Evolutionary conservation across 1,140 invertebrate species (phyloP).

Genomic region (Phocides pigmalion): DNA sequence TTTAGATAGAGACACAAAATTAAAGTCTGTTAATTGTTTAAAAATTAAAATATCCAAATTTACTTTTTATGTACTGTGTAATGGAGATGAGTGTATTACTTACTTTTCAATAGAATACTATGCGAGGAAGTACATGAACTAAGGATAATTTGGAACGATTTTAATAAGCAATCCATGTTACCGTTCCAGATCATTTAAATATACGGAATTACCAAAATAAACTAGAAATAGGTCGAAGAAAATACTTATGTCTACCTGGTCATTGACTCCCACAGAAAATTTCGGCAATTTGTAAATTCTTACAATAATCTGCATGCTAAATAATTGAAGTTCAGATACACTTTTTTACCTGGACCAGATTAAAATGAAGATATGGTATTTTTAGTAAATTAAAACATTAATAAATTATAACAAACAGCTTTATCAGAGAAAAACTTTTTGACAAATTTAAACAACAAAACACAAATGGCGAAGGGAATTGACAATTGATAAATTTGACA

Average conservation of each 20-base stretch:
- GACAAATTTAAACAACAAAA: too few relatives aligned
- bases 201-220: conserved; percentile 52
- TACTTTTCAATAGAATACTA: too few relatives aligned
- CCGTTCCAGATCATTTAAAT: conserved; percentile 6
- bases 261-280: conserved; percentile 48
- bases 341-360: conserved; percentile 26
- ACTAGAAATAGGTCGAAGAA: conserved; percentile 62
- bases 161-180: background rate
- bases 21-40: too few relatives aligned
- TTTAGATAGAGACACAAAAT: too few relatives aligned
- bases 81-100: too few relatives aligned
- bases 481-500: too few relatives aligned
- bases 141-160: background rate
- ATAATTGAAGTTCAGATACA: conserved; percentile 19
- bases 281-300: conserved; percentile 35
- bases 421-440: background rate
- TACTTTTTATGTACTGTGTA: too few relatives aligned
- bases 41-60: too few relatives aligned
- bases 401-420: background rate
- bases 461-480: too few relatives aligned
- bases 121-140: too few relatives aligned
- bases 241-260: conserved; percentile 42
- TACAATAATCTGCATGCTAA: conserved; percentile 33
- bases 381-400: background rate
- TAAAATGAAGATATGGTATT: background rate